Evolutionary conservation across 2,113 vertebrate genomes (phyloP), one percentile per base, ranked within the genome.

Genomic region (Hiodon tergisus): DNA sequence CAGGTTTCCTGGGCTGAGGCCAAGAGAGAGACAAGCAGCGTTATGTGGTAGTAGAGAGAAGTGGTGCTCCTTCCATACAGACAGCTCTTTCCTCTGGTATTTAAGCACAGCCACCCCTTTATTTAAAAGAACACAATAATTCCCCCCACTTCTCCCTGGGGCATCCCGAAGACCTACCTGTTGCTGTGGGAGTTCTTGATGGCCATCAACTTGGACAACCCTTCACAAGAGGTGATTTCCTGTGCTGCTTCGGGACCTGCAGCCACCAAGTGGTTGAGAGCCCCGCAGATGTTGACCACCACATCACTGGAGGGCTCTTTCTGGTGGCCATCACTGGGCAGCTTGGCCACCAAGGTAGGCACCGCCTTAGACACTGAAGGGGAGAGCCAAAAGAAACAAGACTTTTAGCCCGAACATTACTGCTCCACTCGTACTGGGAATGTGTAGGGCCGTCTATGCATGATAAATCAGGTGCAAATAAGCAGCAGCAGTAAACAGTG

Each of bases 221-320:
- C 93, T 0, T 94, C 90, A 0, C 93, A 94, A 85, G 85, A 93
- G 67, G 92, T 82, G 0, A 95, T 89, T 78, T 94, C 93, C 0
- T 90, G 88, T 69, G 94, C 91, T 0, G 94, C 93, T 1, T 92
- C 72, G 55, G 88, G 86, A 46, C 92, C 93, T 82, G 85, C 87
- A 76, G 90, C 91, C 68, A 93, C 91, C 82, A 95, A 84, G 84
- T 93, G 93, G 85, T 95, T 95, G 83, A 95, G 91, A 11, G 93
- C 87, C 0, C 92, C 92, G 0, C 94, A 89, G 77, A 94, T 91
- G 85, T 94, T 95, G 52, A 94, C 80, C 0, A 93, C 78, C 75
- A 93, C 91, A 0, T 94, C 94, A 0, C 81, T 79, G 0, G 92
- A 92, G 0, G 90, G 93, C 0, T 61, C 73, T 85, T 89, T 92